Conservation (phyloP, 2,888 invertebrate genomes). For the Zygothrica quintamaculata region DNA sequence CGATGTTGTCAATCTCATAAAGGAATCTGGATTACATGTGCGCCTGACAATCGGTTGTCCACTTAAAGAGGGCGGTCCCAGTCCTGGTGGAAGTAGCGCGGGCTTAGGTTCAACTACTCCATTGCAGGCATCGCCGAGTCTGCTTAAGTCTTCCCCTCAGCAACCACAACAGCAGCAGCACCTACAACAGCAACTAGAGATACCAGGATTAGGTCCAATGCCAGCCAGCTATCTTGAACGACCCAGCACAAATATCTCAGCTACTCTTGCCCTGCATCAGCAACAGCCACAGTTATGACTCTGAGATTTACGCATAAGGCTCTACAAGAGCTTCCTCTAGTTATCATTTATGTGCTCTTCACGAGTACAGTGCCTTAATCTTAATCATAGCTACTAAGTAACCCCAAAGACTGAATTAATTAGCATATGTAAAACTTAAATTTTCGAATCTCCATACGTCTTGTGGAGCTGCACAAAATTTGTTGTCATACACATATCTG, state of each 20-base stretch:
- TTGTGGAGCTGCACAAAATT: conserved; percentile 28
- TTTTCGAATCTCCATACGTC: conserved; percentile 42
- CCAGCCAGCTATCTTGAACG: conserved; percentile 69
- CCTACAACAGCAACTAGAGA: conserved; percentile 58
- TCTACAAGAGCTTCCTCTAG: conserved; percentile 84
- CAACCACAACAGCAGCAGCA: conserved; percentile 61
- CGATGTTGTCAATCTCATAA: conserved; percentile 98
- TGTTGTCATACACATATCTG: conserved; percentile 24
- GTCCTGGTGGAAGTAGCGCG: conserved; percentile 64
- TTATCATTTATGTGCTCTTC: conserved; percentile 33
- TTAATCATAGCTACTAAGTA: conserved; percentile 44
- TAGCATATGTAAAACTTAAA: conserved; percentile 53
- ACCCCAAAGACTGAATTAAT: conserved; percentile 80
- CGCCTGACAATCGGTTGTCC: conserved; percentile 90
- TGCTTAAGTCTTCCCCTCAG: conserved; percentile 68
- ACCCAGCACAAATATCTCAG: conserved; percentile 64
- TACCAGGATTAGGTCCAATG: conserved; percentile 59
- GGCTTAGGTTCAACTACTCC: conserved; percentile 74
- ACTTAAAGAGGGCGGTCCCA: conserved; percentile 77
- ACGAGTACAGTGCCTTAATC: conserved; percentile 41
- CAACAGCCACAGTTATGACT: conserved; percentile 85
- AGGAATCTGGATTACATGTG: conserved; percentile 96
- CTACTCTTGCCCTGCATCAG: conserved; percentile 76
- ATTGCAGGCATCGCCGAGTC: conserved; percentile 62
- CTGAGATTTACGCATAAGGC: conserved; percentile 84